These are phyloP conservation scores for Coptodon rendalli DNA, from an alignment of 2,113 vertebrate species.

Conservation along the genomic window DNA sequence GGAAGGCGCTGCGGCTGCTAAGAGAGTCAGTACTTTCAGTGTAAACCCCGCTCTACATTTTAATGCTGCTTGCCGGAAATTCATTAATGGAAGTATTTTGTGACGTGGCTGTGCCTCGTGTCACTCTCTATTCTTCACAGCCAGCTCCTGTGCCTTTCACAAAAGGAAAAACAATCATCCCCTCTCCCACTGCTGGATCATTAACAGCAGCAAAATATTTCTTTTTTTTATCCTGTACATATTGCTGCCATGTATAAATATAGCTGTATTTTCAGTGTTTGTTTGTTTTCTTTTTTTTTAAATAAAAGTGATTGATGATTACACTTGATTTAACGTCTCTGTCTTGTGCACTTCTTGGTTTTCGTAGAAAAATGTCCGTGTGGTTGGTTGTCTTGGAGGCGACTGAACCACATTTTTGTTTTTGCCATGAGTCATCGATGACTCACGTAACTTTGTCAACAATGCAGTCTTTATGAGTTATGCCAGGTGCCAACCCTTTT, in stretches of 20 bases:
- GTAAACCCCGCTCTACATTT: neutral
- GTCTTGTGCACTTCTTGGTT: neutral
- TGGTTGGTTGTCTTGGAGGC: neutral
- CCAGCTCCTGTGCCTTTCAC: slow-evolving; percentile 42
- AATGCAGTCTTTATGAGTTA: neutral
- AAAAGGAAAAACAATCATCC: neutral
- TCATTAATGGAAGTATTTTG: neutral
- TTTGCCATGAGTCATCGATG: neutral
- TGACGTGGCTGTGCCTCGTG: neutral
- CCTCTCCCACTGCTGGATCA: neutral
- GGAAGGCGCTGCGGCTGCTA: neutral
- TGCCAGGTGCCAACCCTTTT: neutral
- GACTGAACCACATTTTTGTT: neutral
- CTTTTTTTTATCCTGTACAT: slow-evolving; percentile 68
- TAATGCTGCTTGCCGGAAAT: neutral
- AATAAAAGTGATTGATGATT: slow-evolving; percentile 40
- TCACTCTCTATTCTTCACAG: neutral
- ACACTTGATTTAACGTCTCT: neutral
- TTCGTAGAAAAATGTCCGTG: neutral
- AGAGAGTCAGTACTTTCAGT: neutral
- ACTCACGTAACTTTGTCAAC: neutral
- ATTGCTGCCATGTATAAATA: slow-evolving; percentile 54
- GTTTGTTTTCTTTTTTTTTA: slow-evolving; percentile 19
- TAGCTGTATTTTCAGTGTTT: slow-evolving; percentile 55
- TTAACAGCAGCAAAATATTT: neutral